Conservation (phyloP, 2,797 vertebrate species). For the Melanogrammus aeglefinus region DNA sequence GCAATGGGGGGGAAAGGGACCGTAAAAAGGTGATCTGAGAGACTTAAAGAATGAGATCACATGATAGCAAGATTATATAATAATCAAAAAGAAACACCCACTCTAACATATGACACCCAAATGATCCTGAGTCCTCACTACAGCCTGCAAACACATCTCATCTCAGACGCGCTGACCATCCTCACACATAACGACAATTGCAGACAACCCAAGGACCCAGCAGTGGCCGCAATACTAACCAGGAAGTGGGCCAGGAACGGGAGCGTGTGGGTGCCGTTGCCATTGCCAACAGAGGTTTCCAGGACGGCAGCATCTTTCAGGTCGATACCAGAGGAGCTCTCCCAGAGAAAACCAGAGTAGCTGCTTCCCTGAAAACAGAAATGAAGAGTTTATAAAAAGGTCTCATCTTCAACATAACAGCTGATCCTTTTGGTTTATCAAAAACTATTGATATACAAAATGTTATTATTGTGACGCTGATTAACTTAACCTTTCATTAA, state of each 20-base stretch:
- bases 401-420: neutral
- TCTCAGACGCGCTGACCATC: neutral
- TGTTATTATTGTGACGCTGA: neutral
- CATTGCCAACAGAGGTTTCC: slow-evolving; percentile 73
- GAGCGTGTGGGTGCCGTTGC: slow-evolving; percentile 74
- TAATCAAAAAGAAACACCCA: too few species aligned
- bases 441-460: neutral
- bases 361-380: slow-evolving; percentile 69
- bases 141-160: neutral
- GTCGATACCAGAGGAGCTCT: slow-evolving; percentile 80
- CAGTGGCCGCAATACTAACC: slow-evolving; percentile 62
- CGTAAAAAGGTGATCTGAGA: neutral
- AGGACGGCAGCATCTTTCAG: slow-evolving; percentile 74
- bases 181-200: neutral
- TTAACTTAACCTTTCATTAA: neutral
- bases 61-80: neutral
- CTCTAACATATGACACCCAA: too few species aligned
- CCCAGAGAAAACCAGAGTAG: slow-evolving; percentile 91
- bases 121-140: neutral
- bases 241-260: slow-evolving; percentile 83
- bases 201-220: neutral
- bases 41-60: neutral
- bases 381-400: neutral
- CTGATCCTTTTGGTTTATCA: neutral
- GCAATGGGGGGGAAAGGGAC: neutral